Conservation (phyloP, 2,797 vertebrate species). For the Etheostoma nigrum region DNA sequence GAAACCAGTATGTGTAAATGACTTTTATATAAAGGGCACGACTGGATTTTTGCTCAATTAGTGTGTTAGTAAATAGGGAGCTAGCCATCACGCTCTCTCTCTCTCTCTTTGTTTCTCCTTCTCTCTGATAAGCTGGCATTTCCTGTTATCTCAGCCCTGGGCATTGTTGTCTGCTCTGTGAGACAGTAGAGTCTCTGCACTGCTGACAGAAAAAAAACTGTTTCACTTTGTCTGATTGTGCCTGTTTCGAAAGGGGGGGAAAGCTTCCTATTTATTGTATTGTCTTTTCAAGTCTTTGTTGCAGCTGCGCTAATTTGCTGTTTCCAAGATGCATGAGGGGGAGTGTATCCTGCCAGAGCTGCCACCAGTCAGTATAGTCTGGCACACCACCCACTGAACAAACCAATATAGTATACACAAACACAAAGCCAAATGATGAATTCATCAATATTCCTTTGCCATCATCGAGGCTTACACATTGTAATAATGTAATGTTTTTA, state of each 20-base stretch:
- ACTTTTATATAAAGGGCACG: slow-evolving; percentile 34
- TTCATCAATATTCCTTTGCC: not conserved
- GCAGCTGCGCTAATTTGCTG: slow-evolving; percentile 68
- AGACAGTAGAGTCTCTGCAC: slow-evolving; percentile 66
- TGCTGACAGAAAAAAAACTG: slow-evolving; percentile 75
- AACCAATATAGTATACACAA: not conserved
- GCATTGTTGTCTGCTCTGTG: slow-evolving; percentile 80
- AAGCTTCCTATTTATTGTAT: slow-evolving; percentile 64
- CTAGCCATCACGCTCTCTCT: slow-evolving; percentile 52
- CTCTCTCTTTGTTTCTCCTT: slow-evolving; percentile 47
- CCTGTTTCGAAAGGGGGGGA: slow-evolving; percentile 33
- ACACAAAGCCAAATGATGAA: slow-evolving; percentile 10
- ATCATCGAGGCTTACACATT: no score
- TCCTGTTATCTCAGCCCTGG: slow-evolving; percentile 83
- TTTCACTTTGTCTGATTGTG: slow-evolving; percentile 72
- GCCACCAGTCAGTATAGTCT: slow-evolving; percentile 30
- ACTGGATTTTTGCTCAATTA: slow-evolving; percentile 43
- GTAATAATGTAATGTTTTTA: no score
- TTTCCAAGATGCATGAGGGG: slow-evolving; percentile 51
- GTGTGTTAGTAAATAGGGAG: slow-evolving; percentile 61
- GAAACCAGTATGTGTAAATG: slow-evolving; percentile 24
- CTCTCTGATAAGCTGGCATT: slow-evolving; percentile 83
- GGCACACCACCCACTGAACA: slow-evolving; percentile 26
- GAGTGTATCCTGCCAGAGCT: slow-evolving; percentile 53
- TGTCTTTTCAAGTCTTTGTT: slow-evolving; percentile 72